Percentiles rank a stretch among this genome's conserved stretches.
Conservation (phyloP, 2,113 vertebrate genomes). For the Notothenia coriiceps region DNA sequence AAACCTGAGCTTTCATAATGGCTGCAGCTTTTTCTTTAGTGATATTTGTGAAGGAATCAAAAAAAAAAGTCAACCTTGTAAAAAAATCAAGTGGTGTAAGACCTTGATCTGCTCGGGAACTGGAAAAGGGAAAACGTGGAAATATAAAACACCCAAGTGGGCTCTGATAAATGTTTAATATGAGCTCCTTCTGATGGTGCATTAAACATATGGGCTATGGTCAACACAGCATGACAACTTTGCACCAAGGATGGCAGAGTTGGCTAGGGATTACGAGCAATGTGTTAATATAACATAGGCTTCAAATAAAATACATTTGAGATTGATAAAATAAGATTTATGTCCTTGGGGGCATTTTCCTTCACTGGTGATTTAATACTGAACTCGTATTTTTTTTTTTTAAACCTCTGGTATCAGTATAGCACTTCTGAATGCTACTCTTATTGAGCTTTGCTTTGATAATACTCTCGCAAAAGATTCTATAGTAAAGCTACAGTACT, state of each 20-base stretch:
- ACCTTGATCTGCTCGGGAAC: constrained; percentile 2
- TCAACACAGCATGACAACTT: constrained; percentile 38
- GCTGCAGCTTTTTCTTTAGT: constrained; percentile 5
- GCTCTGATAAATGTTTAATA: constrained; percentile 62
- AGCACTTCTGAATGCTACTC: not conserved
- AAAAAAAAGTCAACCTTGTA: constrained; percentile 12
- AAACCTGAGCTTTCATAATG: constrained; percentile 17
- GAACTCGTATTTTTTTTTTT: not conserved
- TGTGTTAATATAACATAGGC: constrained; percentile 3
- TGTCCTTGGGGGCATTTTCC: not conserved
- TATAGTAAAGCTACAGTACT: not conserved
- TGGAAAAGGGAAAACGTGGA: constrained; percentile 25
- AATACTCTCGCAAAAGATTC: not conserved
- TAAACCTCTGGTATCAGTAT: not conserved
- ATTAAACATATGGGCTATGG: constrained; percentile 49
- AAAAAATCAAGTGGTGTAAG: constrained; percentile 34
- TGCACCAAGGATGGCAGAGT: constrained; percentile 18
- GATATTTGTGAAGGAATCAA: not conserved
- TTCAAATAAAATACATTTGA: not conserved
- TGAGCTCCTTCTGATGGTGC: constrained; percentile 23
- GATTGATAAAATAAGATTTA: not conserved
- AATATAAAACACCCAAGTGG: constrained; percentile 12
- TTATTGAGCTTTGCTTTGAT: not conserved
- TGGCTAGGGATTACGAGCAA: constrained; percentile 2
- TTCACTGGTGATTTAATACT: constrained; percentile 6